Evolutionary conservation across 2,113 vertebrate species (phyloP), one percentile per base, ranked within the genome.

Genomic region (Colinus virginianus): DNA sequence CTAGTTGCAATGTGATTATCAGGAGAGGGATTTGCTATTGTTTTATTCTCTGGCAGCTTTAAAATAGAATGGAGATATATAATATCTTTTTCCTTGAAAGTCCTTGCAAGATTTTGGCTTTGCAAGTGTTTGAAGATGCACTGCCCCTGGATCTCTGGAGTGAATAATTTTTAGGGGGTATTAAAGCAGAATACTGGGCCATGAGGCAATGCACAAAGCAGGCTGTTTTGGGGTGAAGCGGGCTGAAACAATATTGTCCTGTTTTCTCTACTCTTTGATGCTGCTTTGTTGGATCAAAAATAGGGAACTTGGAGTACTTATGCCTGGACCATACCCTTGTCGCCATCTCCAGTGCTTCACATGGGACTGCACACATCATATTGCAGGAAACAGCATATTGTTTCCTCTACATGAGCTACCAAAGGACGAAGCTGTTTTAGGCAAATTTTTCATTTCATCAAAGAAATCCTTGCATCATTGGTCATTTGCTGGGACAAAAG

Each of bases 41-140:
- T 70, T 92, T 94, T 84, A 92, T 83, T 82, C 59, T 70, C 70
- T 83, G 69, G 17, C 70, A 62, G 64, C 69, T 96, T 95, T 91
- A 84, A 88, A 95, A 94, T 63, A 95, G 74, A 91, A 91, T 32
- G 36, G 63, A 94, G 81, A 62, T 78, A 90, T 75, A 78, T 83
- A 53, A n/a, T 40, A 70, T 34, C 40, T 4, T 3, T 48, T 81
- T 72, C 81, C 64, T 70, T 70, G 90, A 49, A 51, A 61, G 48
- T 81, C 55, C 66, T 88, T 82, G 74, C 18, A 66, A 84, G 79
- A 45, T 40, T 66, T 64, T 81, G 36, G 23, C 66, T 94, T 87
- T 87, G 90, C 90, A 40, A 34, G 66, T 0, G 2, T 62, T 3
- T 18, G 87, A 88, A 96, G 70, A 46, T 43, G 71, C 62, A 9